Conservation (phyloP, 2,113 vertebrate genomes). For the Peromyscus californicus region DNA sequence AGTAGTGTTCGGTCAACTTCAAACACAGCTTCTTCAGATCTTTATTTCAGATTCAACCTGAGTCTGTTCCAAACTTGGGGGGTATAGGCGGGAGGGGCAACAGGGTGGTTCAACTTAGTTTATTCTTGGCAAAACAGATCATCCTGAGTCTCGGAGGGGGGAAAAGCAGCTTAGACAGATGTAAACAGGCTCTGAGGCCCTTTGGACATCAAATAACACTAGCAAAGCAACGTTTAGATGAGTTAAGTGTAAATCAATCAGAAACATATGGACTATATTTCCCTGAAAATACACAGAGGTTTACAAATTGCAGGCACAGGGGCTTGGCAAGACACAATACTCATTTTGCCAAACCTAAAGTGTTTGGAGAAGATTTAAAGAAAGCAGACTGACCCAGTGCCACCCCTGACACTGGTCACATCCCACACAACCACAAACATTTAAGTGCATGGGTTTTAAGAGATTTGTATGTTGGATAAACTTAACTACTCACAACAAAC, state of each 20-base stretch:
- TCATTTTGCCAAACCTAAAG: constrained; percentile 83
- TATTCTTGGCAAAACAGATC: constrained; percentile 76
- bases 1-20: constrained; percentile 54
- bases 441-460: constrained; percentile 81
- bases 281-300: constrained; percentile 83
- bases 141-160: constrained; percentile 19
- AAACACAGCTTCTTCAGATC: constrained; percentile 64
- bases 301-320: constrained; percentile 83
- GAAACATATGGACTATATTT: constrained; percentile 82
- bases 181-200: constrained; percentile 80
- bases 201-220: constrained; percentile 82
- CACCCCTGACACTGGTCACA: constrained; percentile 80
- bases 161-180: constrained; percentile 64
- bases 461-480: constrained; percentile 75
- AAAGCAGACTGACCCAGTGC: constrained; percentile 76
- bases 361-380: constrained; percentile 81
- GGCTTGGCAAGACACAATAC: constrained; percentile 75
- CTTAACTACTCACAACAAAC: constrained; percentile 71
- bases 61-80: constrained; percentile 41
- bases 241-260: constrained; percentile 84
- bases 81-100: neutral
- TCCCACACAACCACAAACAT: constrained; percentile 76
- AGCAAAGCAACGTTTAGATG: constrained; percentile 81
- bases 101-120: constrained; percentile 53
- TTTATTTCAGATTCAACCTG: constrained; percentile 63